Percentiles rank a stretch among this genome's conserved stretches.
Conservation (phyloP, 2,113 vertebrate genomes). For the Marmota monax region DNA sequence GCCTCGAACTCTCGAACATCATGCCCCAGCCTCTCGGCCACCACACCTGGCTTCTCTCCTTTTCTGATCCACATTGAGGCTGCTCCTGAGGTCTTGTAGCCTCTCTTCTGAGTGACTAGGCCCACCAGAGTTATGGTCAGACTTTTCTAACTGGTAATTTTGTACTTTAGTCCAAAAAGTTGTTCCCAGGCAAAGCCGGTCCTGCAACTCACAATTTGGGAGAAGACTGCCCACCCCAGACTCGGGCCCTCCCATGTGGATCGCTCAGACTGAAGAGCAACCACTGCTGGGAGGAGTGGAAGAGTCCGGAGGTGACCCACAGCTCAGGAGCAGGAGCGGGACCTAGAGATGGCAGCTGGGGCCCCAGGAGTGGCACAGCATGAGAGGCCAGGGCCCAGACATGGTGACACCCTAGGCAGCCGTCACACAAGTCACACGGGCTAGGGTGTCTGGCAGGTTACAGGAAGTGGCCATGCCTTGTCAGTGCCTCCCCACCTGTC, state of each 20-base stretch:
- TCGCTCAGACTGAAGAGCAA: not conserved
- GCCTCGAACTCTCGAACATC: not conserved
- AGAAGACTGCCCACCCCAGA: not conserved
- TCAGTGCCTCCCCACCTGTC: no score
- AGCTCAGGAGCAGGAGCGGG: not conserved
- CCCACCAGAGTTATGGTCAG: fast-evolving
- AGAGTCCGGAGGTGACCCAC: fast-evolving
- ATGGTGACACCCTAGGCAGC: no score
- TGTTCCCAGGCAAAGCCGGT: not conserved
- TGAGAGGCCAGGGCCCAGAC: no score
- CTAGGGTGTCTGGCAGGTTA: no score
- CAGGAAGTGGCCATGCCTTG: not conserved
- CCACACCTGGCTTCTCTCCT: not conserved
- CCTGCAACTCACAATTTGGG: not conserved
- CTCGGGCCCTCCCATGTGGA: not conserved
- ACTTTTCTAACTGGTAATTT: not conserved
- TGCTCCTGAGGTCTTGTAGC: not conserved
- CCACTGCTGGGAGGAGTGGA: fast-evolving
- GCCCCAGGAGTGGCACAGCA: no score
- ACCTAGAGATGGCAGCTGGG: no score
- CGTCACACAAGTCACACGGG: no score
- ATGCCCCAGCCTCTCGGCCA: not conserved
- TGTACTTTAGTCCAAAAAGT: not conserved
- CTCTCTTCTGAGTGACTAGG: not conserved
- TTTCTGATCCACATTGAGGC: not conserved